Percentiles rank a stretch among this genome's conserved stretches.
These are phyloP conservation scores for Epizoanthus ramosus DNA, from an alignment of 92 coral and sea anemone genomes.

Conservation along the genomic window DNA sequence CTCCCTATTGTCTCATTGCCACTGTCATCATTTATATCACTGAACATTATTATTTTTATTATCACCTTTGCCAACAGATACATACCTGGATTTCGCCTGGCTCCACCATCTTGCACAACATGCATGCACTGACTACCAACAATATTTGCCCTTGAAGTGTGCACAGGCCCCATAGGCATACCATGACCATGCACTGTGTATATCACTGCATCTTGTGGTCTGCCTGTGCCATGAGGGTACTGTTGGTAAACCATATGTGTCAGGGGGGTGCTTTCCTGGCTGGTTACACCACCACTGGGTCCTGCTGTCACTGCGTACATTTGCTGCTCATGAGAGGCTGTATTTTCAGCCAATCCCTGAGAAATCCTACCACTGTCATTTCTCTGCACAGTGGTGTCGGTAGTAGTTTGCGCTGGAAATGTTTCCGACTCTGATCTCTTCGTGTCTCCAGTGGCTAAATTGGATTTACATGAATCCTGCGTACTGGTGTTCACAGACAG, in stretches of 20 bases:
- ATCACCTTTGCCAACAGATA: not conserved
- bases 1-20: no score
- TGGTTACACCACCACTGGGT: not conserved
- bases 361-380: not conserved
- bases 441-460: not conserved
- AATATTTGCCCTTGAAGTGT: not conserved
- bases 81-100: slow-evolving; percentile 25
- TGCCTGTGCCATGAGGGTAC: slow-evolving; percentile 1
- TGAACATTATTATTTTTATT: no score
- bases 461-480: not conserved
- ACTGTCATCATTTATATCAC: no score
- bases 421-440: not conserved
- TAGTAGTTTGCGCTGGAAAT: not conserved
- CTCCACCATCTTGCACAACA: not conserved
- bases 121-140: not conserved
- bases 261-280: not conserved
- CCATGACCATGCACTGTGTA: slow-evolving; percentile 3
- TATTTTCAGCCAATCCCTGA: not conserved
- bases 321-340: not conserved
- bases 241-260: slow-evolving; percentile 5
- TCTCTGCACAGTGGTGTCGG: not conserved
- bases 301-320: not conserved
- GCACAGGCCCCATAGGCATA: slow-evolving; percentile 24
- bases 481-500: no score
- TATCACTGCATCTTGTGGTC: slow-evolving; percentile 20